Percentiles rank a stretch among this genome's conserved stretches.
Evolutionary conservation across 35 echinoderm and acorn worm species (phyloP).

Genomic region (Strongylocentrotus purpuratus): DNA sequence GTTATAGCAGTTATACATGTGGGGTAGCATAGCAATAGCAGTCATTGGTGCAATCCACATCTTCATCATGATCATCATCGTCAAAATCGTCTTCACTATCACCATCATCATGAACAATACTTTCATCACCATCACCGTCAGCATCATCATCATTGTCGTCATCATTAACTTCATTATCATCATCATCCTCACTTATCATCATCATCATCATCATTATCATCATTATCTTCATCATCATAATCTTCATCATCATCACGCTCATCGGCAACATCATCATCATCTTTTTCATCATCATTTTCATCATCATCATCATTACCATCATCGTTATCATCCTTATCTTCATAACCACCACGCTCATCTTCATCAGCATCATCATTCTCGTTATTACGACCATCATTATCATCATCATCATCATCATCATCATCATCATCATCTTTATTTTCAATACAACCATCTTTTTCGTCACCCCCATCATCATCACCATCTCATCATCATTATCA

Average conservation of each 20-base stretch:
- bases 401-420: neutral
- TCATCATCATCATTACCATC: neutral
- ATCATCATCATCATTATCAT: slow-evolving; percentile 33
- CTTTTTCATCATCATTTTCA: neutral
- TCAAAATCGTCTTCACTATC: neutral
- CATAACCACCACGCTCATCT: neutral
- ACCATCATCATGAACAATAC: neutral
- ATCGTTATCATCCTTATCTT: neutral
- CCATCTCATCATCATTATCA: neutral
- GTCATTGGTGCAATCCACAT: neutral
- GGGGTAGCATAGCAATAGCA: too few species aligned
- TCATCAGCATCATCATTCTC: neutral
- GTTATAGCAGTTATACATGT: too few species aligned
- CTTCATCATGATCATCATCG: neutral
- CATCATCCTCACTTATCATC: neutral
- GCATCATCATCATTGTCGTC: neutral
- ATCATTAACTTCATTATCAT: neutral
- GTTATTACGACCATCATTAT: neutral
- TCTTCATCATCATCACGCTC: neutral
- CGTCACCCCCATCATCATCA: neutral
- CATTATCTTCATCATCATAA: neutral
- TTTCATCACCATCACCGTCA: neutral
- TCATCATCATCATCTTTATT: neutral
- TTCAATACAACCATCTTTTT: neutral
- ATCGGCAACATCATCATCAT: neutral